A percentile compares a stretch with the other conserved stretches of the same genome.
These are phyloP conservation scores for Gymnarchus niloticus DNA, from an alignment of 2,113 vertebrate genomes.

Conservation along the genomic window DNA sequence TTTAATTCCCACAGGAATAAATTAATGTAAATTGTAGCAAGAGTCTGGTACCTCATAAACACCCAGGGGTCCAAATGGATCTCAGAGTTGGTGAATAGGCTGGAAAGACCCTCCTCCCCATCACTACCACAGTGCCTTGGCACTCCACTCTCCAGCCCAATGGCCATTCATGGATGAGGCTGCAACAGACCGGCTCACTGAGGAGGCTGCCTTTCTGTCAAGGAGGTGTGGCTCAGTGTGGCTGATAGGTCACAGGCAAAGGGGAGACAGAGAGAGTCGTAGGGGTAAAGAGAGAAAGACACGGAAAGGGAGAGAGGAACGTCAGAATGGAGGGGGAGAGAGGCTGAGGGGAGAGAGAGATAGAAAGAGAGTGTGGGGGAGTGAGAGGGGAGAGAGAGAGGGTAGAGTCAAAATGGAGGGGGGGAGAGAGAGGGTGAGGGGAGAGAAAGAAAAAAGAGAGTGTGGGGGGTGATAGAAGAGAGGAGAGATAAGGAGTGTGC, in stretches of 20 bases:
- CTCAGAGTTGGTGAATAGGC: background rate
- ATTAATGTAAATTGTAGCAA: background rate
- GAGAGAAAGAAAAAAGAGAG: too few species aligned
- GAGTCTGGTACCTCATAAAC: background rate
- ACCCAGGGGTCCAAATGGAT: background rate
- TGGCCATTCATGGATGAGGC: background rate
- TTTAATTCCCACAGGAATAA: background rate
- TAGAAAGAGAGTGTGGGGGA: background rate
- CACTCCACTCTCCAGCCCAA: background rate
- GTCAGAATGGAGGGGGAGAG: background rate
- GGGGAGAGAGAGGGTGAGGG: background rate
- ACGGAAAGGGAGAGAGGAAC: background rate
- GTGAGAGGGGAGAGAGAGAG: background rate
- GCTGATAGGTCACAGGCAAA: background rate
- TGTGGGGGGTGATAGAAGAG: too few species aligned
- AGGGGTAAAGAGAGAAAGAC: too few species aligned
- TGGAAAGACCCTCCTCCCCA: background rate
- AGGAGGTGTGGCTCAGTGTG: background rate
- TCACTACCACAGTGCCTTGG: background rate
- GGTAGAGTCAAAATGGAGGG: too few species aligned
- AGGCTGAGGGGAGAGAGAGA: background rate
- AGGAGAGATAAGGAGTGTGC: background rate
- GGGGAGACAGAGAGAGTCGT: background rate
- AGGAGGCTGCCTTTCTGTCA: background rate
- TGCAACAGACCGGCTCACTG: background rate